A percentile compares a stretch with the other conserved stretches of the same genome.
Evolutionary conservation across 2,113 vertebrate species (phyloP).

Genomic region (Engraulis encrasicolus): DNA sequence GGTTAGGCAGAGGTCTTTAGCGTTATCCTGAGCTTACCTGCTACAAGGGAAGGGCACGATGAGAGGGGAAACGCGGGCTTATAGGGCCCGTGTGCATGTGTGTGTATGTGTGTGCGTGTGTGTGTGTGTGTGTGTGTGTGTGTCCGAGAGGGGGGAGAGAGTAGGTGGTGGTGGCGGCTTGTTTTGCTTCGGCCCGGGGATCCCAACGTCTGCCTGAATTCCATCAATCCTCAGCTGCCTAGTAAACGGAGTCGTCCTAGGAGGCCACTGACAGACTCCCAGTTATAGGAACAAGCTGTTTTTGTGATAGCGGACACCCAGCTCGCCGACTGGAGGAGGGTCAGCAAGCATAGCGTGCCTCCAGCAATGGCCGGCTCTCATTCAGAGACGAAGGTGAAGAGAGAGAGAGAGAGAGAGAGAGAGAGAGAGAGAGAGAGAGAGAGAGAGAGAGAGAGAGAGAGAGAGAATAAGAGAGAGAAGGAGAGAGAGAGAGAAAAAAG

Average conservation of each 20-base stretch:
- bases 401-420: slow-evolving; percentile 41
- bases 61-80: not conserved
- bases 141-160: not conserved
- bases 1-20: slow-evolving; percentile 17
- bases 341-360: slow-evolving; percentile 45
- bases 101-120: not conserved
- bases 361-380: slow-evolving; percentile 34
- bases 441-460: slow-evolving; percentile 31
- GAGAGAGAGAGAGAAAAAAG: too few species aligned
- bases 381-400: slow-evolving; percentile 1
- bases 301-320: slow-evolving; percentile 81
- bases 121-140: not conserved
- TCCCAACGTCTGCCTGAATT: slow-evolving; percentile 68
- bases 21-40: slow-evolving; percentile 23
- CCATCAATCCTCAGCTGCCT: slow-evolving; percentile 75
- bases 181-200: slow-evolving; percentile 54
- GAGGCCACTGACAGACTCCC: slow-evolving; percentile 70
- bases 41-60: not conserved
- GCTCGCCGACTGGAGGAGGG: slow-evolving; percentile 49
- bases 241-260: slow-evolving; percentile 68
- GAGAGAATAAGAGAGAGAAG: too few species aligned
- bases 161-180: slow-evolving; percentile 36
- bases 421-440: slow-evolving; percentile 40
- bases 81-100: not conserved
- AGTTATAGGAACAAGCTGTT: slow-evolving; percentile 84